Evolutionary conservation across 2,113 vertebrate species (phyloP).

Genomic region (Baryphthengus martii): DNA sequence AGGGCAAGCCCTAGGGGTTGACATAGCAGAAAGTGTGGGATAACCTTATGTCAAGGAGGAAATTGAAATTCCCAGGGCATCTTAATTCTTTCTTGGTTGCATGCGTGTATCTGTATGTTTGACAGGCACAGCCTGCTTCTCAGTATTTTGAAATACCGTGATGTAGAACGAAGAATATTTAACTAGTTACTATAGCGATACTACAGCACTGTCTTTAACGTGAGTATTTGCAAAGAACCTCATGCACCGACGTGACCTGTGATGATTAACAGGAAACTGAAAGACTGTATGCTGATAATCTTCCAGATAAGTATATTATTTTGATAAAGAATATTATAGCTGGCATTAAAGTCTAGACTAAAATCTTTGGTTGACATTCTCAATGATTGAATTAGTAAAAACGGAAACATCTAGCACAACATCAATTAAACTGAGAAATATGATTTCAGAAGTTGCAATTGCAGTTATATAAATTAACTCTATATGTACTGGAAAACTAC

Average conservation of each 20-base stretch:
- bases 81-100: not conserved
- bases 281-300: conserved; percentile 16
- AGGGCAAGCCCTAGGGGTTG: not conserved
- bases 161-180: not conserved
- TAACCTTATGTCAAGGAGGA: not conserved
- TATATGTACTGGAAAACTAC: not conserved
- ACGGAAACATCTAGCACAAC: conserved; percentile 39
- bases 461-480: conserved; percentile 20
- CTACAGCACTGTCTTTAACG: not conserved
- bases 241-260: not conserved
- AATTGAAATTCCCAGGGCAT: not conserved
- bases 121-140: not conserved
- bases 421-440: conserved; percentile 42
- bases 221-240: not conserved
- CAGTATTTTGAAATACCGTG: not conserved
- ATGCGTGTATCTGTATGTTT: not conserved
- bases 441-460: conserved; percentile 49
- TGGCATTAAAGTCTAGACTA: conserved; percentile 35
- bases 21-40: not conserved
- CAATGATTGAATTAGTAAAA: conserved; percentile 60
- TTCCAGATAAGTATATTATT: conserved; percentile 27
- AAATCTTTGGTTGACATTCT: conserved; percentile 45
- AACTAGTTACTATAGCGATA: not conserved
- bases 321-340: conserved; percentile 34
- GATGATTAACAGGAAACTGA: conserved; percentile 47